These are phyloP conservation scores for Henicopernis longicauda DNA, from an alignment of 2,113 vertebrate genomes.

Conservation along the genomic window DNA sequence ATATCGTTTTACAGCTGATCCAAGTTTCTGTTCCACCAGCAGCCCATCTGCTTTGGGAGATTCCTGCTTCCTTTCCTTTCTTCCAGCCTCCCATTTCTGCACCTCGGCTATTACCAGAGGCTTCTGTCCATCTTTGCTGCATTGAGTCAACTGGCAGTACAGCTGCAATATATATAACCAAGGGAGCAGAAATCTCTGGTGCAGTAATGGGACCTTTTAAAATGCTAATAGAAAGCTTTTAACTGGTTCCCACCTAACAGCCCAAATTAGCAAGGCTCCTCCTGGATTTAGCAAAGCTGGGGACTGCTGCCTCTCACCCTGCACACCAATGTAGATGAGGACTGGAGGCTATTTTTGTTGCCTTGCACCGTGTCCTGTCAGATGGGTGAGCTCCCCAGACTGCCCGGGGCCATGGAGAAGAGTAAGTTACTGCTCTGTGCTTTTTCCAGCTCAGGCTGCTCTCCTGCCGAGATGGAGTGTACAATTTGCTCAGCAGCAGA, in stretches of 20 bases:
- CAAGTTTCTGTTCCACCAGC: not conserved
- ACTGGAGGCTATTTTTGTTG: not conserved
- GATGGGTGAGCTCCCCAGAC: not conserved
- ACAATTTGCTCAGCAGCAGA: slow-evolving; percentile 47
- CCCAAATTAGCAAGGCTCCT: not conserved
- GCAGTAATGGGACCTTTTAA: not conserved
- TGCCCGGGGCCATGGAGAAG: not conserved
- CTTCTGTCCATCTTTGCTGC: not conserved
- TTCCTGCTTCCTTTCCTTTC: not conserved
- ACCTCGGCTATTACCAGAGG: not conserved
- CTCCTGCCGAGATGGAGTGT: not conserved
- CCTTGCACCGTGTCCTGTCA: not conserved
- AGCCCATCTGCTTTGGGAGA: not conserved
- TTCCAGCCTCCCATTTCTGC: not conserved
- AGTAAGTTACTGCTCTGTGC: not conserved
- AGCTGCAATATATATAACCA: not conserved
- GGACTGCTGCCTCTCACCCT: not conserved
- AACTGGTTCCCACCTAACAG: not conserved
- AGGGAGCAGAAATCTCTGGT: not conserved
- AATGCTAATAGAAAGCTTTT: slow-evolving; percentile 3
- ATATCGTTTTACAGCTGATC: not conserved
- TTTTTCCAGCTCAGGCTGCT: slow-evolving; percentile 1
- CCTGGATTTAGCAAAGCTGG: not conserved
- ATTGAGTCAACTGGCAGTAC: not conserved
- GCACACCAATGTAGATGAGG: not conserved